Base-by-base conservation (phyloP, 2,888 invertebrate genomes). In the Cryptus armator region DNA sequence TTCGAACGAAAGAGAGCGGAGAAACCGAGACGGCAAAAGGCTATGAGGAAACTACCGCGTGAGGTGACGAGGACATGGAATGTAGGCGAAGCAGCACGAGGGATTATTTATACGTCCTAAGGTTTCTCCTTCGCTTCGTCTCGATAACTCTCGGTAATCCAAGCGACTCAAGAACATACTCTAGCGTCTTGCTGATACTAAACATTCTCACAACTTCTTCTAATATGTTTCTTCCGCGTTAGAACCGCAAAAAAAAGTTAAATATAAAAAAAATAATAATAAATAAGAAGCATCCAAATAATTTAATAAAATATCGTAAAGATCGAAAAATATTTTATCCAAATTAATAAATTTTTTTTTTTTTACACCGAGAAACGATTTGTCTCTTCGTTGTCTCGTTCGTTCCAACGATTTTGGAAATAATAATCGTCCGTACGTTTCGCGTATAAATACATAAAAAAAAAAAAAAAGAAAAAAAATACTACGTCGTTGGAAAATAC, bases 91-190 rank as follows among this genome's bases (percentile, higher is more conserved):
- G 89, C 80, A 85, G 89, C 89, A 87, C 87, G 88, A 89, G 90
- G 90, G 91, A 90, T 91, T 91, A 85, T 83, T 85, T 74, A 66
- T 51, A 89, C 90, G 88, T 92, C 87, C 91, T 93, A 93, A 92
- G 92, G 93, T 91, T 93, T 93, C 93, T 83, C 66, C 80, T 77
- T 29, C 86, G 88, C 87, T 86, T 83, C 89, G 90, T 90, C 90
- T 92, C 90, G 88, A 89, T 88, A 89, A 90, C 89, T 90, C 89
- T 53, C 64, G 53, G 66, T 66, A 83, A 85, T 85, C 85, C 85
- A 83, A 3, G 51, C 53, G 37, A 76, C 59, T 9, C 75, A 82
- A 75, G 75, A 70, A 10, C 44, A 14, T 16, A 29, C 78, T 37
- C 70, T 37, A 76, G 46, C 75, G 71, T 82, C 82, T 85, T 79